Conservation (phyloP, 2,888 invertebrate genomes). For the Hetaerina titia region DNA sequence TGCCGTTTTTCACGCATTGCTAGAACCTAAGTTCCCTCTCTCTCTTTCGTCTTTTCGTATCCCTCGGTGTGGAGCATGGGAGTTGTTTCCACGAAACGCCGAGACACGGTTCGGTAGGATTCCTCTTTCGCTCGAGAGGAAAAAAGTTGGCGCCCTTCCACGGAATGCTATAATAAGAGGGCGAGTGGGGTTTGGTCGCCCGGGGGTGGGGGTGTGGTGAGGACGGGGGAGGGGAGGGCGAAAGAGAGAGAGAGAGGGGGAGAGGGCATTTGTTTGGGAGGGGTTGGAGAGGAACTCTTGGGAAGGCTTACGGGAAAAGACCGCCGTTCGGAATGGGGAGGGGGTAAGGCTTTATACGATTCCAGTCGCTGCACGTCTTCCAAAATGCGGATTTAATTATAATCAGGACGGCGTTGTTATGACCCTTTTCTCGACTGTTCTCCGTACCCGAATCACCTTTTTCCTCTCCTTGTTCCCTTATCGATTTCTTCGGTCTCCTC, state of each 20-base stretch:
- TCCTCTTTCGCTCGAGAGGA: background rate
- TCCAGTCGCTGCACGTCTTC: background rate
- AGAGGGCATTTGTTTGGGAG: conserved; percentile 37
- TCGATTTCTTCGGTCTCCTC: background rate
- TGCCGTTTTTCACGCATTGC: conserved; percentile 39
- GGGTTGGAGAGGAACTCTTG: background rate
- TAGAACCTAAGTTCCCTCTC: background rate
- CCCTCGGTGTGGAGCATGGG: background rate
- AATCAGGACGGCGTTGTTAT: background rate
- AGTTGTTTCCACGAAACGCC: conserved; percentile 43
- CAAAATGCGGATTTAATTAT: conserved; percentile 31
- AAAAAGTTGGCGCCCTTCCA: conserved; percentile 52
- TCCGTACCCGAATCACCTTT: background rate
- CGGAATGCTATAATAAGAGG: conserved; percentile 64
- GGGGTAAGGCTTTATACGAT: background rate
- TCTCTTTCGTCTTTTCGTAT: background rate
- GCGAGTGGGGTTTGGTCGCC: background rate
- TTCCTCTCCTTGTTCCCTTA: background rate
- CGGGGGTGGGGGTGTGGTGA: background rate
- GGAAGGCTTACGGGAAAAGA: background rate
- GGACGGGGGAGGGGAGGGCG: background rate
- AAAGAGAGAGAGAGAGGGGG: background rate
- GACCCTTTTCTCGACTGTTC: background rate
- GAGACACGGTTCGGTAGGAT: conserved; percentile 6
- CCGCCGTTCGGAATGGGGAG: background rate